Evolutionary conservation across 2,888 invertebrate species (phyloP), one percentile per base, ranked within the genome.

Genomic region (Sphaerophoria taeniata): DNA sequence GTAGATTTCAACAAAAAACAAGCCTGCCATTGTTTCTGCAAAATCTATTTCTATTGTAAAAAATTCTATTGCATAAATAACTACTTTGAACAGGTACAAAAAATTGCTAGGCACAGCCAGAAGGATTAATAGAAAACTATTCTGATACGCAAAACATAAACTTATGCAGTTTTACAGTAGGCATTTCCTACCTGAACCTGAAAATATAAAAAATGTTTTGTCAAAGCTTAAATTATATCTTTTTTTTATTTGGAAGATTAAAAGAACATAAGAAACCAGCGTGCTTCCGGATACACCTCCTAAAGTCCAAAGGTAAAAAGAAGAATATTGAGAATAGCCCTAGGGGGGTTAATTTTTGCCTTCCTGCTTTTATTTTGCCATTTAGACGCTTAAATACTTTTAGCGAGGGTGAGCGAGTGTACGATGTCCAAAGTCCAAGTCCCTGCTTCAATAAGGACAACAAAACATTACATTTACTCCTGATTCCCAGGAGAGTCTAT

Each of bases 1-100:
- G 79, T 74, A 71, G 65, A 73, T 45, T 71, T 39, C 78, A 83
- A 45, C 43, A 55, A n/a, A 36, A 77, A 49, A 36, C 1, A 2
- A 36, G 7, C 16, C 36, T 69, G 24, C 65, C 60, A 49, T 34
- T 63, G 47, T 24, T 43, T 39, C 24, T 7, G 39, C 24, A 24
- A 60, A 60, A 43, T 60, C 39, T 60, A 60, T 60, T 58, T 43
- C 24, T 43, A 60, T 31, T 6, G 12, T 43, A 11, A 60, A 43
- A 60, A 24, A 60, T 16, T 60, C 6, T 43, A 16, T 60, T 60
- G 60, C 39, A 60, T 60, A 60, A 60, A 60, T 60, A 36, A 60
- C 1, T 24, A 24, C 24, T 24, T 24, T 1, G 43, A 60, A 36
- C 12, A 4, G 7, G 39, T 39, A 58, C 14, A 34, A 14, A 14